Percentiles rank a stretch among this genome's conserved stretches.
Evolutionary conservation across 2,113 vertebrate genomes (phyloP).

Genomic region (Chaetops frenatus): DNA sequence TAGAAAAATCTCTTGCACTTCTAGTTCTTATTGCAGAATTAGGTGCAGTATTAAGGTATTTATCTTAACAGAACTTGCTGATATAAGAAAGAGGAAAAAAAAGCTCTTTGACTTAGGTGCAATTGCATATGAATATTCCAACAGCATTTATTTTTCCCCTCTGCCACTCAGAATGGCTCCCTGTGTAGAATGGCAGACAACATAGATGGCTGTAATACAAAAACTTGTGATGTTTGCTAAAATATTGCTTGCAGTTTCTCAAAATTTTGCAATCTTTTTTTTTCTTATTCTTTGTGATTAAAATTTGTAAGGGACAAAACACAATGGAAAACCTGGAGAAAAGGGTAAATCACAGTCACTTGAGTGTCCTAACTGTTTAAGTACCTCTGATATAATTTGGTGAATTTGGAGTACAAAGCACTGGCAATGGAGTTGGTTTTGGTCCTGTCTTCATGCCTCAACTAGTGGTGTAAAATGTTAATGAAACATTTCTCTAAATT

Average conservation of each 20-base stretch:
- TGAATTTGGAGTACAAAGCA: background rate
- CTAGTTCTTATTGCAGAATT: background rate
- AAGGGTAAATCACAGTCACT: background rate
- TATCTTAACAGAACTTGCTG: background rate
- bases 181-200: background rate
- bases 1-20: background rate
- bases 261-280: background rate
- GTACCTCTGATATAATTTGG: background rate
- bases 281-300: background rate
- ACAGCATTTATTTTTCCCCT: background rate
- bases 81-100: background rate
- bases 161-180: background rate
- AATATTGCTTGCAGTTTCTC: background rate
- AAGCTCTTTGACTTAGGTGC: background rate
- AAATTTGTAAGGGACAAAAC: background rate
- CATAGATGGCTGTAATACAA: background rate
- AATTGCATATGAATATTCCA: background rate
- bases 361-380: background rate
- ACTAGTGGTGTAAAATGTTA: background rate
- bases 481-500: background rate
- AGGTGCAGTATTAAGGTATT: background rate
- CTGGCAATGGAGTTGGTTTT: background rate
- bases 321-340: background rate
- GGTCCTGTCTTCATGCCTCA: background rate
- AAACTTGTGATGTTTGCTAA: background rate